Base-by-base conservation (phyloP, 2,888 invertebrate genomes). In the Glomeris marginata region DNA sequence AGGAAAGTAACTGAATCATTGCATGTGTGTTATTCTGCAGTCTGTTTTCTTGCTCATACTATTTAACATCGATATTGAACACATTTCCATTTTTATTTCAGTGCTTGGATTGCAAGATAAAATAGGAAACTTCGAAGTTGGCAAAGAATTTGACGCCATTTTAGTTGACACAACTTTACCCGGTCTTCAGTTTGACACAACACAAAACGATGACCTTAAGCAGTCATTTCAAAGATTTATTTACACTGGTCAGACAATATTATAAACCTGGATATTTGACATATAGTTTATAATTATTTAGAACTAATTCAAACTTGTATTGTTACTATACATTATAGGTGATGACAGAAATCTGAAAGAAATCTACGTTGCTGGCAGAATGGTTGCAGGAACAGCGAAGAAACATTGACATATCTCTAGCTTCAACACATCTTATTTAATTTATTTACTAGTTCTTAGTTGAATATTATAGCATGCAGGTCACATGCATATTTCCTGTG, bases 131-230 rank as follows among this genome's bases (percentile, higher is more conserved):
- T 85, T 92, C 59, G 70, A 74, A 57, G 65, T 76, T 4, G 86
- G 84, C 18, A 90, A 91, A 65, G 78, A 84, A 50, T 88, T 92
- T 60, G 92, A 92, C 70, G 90, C 88, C 0, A 68, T 92, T 0
- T 59, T 87, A 1, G 69, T 91, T 33, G 81, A 87, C 60, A 71
- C 80, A n/a, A 63, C 65, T 11, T 70, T 75, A 15, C 61, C 61
- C 0, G 58, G 60, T 21, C 54, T 59, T n/a, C 58, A 58, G 2
- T 50, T 64, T 45, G 61, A 64, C 49, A 43, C 60, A 4, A 62
- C 61, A 47, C 51, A 57, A 1, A 55, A 57, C 1, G 64, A 65
- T 49, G 55, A 54, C 1, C 11, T 54, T 1, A 44, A 56, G 47
- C 21, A 40, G n/a, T 41, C 16, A 47, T 15, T 47, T 5, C 22